Base-by-base conservation (phyloP, 2,888 invertebrate species). In the Lithophane socia region DNA sequence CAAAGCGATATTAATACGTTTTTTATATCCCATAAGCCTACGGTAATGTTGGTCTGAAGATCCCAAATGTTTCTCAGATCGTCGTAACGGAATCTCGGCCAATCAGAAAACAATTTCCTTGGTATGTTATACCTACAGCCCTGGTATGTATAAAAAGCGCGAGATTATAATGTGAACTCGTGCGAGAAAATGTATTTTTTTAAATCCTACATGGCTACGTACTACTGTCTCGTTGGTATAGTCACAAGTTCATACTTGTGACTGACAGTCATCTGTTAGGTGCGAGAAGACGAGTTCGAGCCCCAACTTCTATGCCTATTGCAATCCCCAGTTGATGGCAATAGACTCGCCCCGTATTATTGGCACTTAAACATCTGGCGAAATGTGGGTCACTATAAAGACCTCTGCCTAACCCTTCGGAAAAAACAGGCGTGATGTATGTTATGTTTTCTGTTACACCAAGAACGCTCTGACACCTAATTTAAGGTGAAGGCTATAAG, bases 21-120 rank as follows among this genome's bases (percentile, higher is more conserved):
- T 85, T 86, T 83, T 85, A 86, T 86, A 69, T 74, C 63, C 77
- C 72, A 83, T 82, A 86, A 79, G 64, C 73, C 81, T 75, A 77
- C 86, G 69, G 72, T 86, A 82, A 86, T 85, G 83, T 82, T 79
- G 66, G 72, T 79, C 71, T 82, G 65, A 80, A 73, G 80, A 85
- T 79, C 80, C 80, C 68, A 76, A 87, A 87, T 79, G 82, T 84
- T 84, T 74, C 77, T 81, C 71, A 70, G 79, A 87, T 82, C 74
- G 77, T 77, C 77, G 87, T 77, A 81, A 87, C 84, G 80, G 83
- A 84, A 83, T 86, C 81, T 89, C 82, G 80, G 82, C 83, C 89
- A 90, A 92, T 91, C 91, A 90, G 87, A 89, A 90, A 90, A 88
- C 89, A 88, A 92, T 90, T 92, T 90, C 86, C 87, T 88, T 77